Conservation (phyloP, 1,140 invertebrate species). For the Aphaenogaster floridana region DNA sequence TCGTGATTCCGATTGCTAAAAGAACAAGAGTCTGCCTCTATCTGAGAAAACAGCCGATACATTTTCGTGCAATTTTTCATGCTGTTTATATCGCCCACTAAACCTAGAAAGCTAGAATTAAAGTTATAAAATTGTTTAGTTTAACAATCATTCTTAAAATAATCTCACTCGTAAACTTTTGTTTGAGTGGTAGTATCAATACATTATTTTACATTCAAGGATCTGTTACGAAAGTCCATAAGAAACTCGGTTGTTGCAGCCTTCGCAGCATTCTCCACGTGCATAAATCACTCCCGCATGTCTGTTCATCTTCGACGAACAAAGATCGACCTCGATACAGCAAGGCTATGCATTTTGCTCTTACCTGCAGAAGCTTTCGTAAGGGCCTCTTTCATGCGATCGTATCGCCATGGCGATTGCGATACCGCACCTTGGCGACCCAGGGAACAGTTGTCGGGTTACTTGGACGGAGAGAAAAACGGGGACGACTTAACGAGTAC, state of each 20-base stretch:
- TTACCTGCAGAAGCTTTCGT: not conserved
- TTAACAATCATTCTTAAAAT: not conserved
- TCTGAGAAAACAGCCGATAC: not conserved
- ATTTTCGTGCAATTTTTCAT: not conserved
- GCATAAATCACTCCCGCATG: not conserved
- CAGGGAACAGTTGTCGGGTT: not conserved
- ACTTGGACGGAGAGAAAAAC: not conserved
- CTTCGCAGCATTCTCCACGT: not conserved
- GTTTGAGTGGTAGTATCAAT: not conserved
- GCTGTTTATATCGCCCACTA: not conserved
- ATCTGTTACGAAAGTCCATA: not conserved
- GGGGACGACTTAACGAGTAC: constrained; percentile 35
- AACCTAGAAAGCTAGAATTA: not conserved
- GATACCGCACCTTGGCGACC: not conserved
- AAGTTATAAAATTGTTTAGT: constrained; percentile 2
- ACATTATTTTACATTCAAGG: not conserved
- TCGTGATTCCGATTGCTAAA: not conserved
- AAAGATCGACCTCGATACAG: not conserved
- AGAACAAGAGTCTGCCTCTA: not conserved
- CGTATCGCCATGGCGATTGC: not conserved
- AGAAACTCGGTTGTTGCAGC: not conserved
- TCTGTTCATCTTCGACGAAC: not conserved
- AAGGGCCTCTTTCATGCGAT: not conserved
- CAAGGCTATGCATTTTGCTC: not conserved
- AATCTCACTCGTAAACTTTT: not conserved